Evolutionary conservation across 2,888 invertebrate genomes (phyloP), one percentile per base, ranked within the genome.

Genomic region (Calameuta filiformis): DNA sequence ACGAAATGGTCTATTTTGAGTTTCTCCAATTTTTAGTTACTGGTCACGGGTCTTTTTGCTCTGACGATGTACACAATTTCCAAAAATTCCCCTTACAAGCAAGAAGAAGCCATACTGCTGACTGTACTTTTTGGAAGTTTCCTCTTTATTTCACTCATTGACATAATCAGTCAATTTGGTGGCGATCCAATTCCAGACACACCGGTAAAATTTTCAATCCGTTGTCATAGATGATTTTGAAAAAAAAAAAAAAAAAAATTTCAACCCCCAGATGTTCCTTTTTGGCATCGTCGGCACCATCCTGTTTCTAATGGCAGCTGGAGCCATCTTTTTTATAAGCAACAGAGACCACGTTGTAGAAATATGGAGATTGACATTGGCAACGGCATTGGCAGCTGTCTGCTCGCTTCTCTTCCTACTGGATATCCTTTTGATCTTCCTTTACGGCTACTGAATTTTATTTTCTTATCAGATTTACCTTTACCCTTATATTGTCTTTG

Each of bases 141-240:
- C 75, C 81, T 90, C n/a, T 83, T 91, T 75, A 84, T 92, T 80
- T 87, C 88, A 77, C 77, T 88, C 23, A 85, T 92, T 71, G 88
- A 91, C 76, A 86, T 92, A 73, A 84, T 90, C 73, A 90, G 91
- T 73, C 91, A 91, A 81, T 87, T 90, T 75, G 86, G 87, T 11
- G 87, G 89, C 3, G 90, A 92, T 81, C 89, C 89, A 9, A 89
- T 91, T 76, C 89, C 92, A 11, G 90, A 91, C 79, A 88, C 90
- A 40, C 90, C 91, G 79, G 92, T 92, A 82, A 85, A 69, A 37
- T 76, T 31, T 23, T 4, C 3, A 71, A 4, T 34, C 15, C 23
- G 30, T 56, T 0, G 2, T 56, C 0, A 15, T n/a, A 12, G 12
- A 56, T 40, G 68, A 56, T 35, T 23, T 68, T 79, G n/a, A 77